Evolutionary conservation across 1,140 invertebrate genomes (phyloP), one percentile per base, ranked within the genome.

Genomic region (Ceratoteleas bidentatus): DNA sequence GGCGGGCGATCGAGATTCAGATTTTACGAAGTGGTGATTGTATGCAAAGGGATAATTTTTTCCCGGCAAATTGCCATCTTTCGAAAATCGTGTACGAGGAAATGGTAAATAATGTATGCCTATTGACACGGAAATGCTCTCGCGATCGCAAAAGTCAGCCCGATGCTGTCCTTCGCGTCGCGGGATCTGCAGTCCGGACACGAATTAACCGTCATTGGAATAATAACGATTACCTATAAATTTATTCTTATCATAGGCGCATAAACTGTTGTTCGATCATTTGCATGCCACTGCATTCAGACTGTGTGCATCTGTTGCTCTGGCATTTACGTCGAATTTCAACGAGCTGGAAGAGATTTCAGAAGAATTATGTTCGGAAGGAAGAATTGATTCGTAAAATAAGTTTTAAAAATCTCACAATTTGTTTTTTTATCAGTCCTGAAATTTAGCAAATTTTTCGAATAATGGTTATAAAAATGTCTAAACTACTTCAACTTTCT

Each of bases 61-160:
- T n/a, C 14, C 15, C 3, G 61, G 47, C 72, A 53, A 58, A 11
- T 34, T 50, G 61, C 13, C 52, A 64, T 76, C 47, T 60, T 62
- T 62, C 53, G 34, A 53, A 69, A 69, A 81, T 82, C 70, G 75
- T 86, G n/a, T 66, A 87, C 88, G 87, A 90, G 87, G 88, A 89
- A 90, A 90, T 89, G 75, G 86, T 89, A 87, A 88, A 90, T 90
- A 89, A 90, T 90, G 85, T 88, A 89, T 89, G 76, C 84, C 75
- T 80, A 58, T 84, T 82, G 82, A 90, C 84, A 88, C 88, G 88
- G 88, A 90, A 89, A 88, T 88, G 86, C 85, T 82, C 76, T 76
- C 74, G 73, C 75, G 81, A 85, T 74, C 81, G 82, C 79, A 81
- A 85, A 69, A 77, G 77, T 73, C 34, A 36, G 16, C 52, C 9